A percentile compares a stretch with the other conserved stretches of the same genome.
phyloP scores from a whole-genome alignment of 2,797 vertebrate species.

The Acanthurus lineatus region DNA sequence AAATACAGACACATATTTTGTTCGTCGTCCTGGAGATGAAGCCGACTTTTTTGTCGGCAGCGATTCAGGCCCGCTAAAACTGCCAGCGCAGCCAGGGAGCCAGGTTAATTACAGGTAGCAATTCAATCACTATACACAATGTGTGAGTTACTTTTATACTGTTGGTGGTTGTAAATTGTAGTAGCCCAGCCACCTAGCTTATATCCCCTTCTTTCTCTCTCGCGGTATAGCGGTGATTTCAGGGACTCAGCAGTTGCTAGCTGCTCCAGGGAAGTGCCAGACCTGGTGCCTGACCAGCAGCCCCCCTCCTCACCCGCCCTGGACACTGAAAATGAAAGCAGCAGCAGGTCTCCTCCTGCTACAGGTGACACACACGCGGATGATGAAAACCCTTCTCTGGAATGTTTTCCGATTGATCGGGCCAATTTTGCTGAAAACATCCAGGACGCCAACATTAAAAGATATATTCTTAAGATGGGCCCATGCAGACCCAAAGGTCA shows the following conservation, averaged over 20 bases:
- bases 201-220: background rate
- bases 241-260: background rate
- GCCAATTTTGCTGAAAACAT: constrained; percentile 8
- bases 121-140: no score
- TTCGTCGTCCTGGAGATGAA: no score
- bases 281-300: background rate
- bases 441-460: constrained; percentile 13
- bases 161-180: background rate
- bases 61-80: no score
- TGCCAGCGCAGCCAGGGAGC: no score
- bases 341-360: background rate
- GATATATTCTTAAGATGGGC: background rate
- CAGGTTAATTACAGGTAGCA: no score
- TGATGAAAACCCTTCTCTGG: background rate
- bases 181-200: background rate
- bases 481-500: constrained; percentile 19
- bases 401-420: constrained; percentile 6
- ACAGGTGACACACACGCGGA: background rate
- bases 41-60: no score
- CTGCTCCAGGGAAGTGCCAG: constrained; percentile 12
- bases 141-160: background rate
- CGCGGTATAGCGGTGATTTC: background rate
- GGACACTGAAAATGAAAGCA: constrained; percentile 17
- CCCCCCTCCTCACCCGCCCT: background rate
- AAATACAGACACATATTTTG: no score